Conservation (phyloP, 2,113 vertebrate genomes). For the Coregonus clupeaformis region DNA sequence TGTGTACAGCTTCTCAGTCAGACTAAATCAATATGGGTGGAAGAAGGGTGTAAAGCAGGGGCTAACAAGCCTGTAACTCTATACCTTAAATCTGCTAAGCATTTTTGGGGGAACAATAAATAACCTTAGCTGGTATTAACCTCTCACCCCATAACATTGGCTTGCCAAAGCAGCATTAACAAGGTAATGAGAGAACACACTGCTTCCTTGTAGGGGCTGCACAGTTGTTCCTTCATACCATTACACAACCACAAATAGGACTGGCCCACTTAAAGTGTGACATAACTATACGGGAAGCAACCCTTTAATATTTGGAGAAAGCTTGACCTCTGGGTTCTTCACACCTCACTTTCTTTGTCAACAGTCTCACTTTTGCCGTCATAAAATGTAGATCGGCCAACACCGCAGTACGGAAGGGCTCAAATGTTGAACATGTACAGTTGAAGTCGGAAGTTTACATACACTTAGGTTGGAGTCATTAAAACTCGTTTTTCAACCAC, state of each 20-base stretch:
- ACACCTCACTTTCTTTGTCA: conserved; percentile 58
- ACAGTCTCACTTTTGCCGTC: conserved; percentile 31
- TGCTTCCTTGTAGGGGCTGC: conserved; percentile 76
- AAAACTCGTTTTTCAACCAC: too few relatives aligned
- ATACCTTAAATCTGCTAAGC: conserved; percentile 75
- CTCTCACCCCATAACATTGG: conserved; percentile 67
- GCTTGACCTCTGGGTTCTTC: conserved; percentile 63
- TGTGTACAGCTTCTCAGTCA: conserved; percentile 34
- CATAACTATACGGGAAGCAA: conserved; percentile 50
- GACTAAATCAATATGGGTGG: conserved; percentile 1
- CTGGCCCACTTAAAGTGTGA: conserved; percentile 64
- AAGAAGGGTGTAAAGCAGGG: conserved; percentile 50
- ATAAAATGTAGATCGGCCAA: not conserved
- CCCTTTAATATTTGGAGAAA: conserved; percentile 64
- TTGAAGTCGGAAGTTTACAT: too few relatives aligned
- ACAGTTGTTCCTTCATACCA: conserved; percentile 79
- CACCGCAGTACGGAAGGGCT: not conserved
- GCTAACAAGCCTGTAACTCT: conserved; percentile 67
- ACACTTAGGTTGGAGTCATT: too few relatives aligned
- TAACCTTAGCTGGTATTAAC: conserved; percentile 78
- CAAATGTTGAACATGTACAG: not conserved
- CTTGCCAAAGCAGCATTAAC: conserved; percentile 74
- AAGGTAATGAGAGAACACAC: conserved; percentile 77
- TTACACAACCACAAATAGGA: conserved; percentile 76
- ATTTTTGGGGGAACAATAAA: conserved; percentile 77